Base-by-base conservation (phyloP, 2,888 invertebrate species). In the Drosophila mimica region DNA sequence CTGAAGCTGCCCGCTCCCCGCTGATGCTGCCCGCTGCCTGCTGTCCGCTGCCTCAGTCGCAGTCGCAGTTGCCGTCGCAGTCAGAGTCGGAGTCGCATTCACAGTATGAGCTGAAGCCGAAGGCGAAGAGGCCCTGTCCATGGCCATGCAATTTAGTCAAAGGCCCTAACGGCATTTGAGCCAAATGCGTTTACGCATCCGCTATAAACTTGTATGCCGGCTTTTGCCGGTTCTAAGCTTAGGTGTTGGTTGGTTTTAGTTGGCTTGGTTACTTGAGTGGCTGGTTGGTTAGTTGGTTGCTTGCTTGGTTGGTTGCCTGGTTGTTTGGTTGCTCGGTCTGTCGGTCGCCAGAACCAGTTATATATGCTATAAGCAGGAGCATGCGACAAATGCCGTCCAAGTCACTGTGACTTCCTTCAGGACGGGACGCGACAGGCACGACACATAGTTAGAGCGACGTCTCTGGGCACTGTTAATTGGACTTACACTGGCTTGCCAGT, bases 111-210 rank as follows among this genome's bases (percentile, higher is more conserved):
- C 53, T 56, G 67, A 51, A 53, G 70, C 70, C 61, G 52, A 63
- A 66, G 88, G 80, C 88, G 66, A 81, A 59, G 81, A 73, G 82
- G 91, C 83, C 88, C 81, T 81, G 79, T 70, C 70, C 79, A 76
- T 77, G 90, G 89, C 90, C 78, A 89, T 85, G 83, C 88, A 91
- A 91, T 91, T 90, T 91, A 91, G 90, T 85, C 84, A 89, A 88
- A 90, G 83, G 91, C 92, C 91, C 92, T 91, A 91, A 91, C 91
- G 91, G 91, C 91, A 92, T 87, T 89, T 91, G 91, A 85, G 88
- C 90, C 90, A 91, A 91, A 92, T 92, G 91, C 92, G 91, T 91
- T 91, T 92, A 92, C 91, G 91, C 91, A 91, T 91, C 92, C 91
- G 92, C 91, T 91, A 91, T 92, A 91, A 91, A 91, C 90, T 87